Evolutionary conservation across 2,113 vertebrate genomes (phyloP).

Genomic region (Falcunculus frontatus): DNA sequence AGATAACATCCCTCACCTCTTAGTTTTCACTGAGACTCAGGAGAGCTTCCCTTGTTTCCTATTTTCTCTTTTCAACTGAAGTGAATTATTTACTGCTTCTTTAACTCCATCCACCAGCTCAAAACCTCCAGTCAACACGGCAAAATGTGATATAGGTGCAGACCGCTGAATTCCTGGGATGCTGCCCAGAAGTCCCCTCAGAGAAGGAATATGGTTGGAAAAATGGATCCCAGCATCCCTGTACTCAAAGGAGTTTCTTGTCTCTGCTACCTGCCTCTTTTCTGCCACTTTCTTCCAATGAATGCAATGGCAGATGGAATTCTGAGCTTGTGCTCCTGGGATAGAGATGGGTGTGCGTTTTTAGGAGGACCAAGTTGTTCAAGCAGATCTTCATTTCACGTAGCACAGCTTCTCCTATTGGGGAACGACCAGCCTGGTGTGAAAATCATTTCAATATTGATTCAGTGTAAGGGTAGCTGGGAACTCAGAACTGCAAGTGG

Average conservation of each 20-base stretch:
- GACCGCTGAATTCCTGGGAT: rapidly evolving
- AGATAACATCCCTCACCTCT: background rate
- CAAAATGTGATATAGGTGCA: rapidly evolving
- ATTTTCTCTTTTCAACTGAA: background rate
- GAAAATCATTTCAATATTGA: background rate
- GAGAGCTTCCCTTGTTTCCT: background rate
- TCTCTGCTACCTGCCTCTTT: background rate
- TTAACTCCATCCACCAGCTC: background rate
- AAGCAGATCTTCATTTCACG: background rate
- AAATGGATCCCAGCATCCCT: background rate
- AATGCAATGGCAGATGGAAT: background rate
- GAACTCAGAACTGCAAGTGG: background rate
- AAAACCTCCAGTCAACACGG: rapidly evolving
- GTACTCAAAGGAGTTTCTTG: background rate
- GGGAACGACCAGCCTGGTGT: background rate
- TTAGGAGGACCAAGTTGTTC: background rate
- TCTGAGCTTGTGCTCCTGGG: background rate
- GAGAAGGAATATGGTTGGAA: background rate
- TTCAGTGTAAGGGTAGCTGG: background rate
- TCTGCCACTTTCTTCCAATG: background rate
- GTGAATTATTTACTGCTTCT: background rate
- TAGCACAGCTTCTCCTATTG: background rate
- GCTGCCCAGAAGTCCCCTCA: background rate
- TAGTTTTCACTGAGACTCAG: background rate
- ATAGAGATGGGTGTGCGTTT: background rate